Evolutionary conservation across 2,113 vertebrate genomes (phyloP), one percentile per base, ranked within the genome.

Genomic region (Cyrtonyx montezumae): DNA sequence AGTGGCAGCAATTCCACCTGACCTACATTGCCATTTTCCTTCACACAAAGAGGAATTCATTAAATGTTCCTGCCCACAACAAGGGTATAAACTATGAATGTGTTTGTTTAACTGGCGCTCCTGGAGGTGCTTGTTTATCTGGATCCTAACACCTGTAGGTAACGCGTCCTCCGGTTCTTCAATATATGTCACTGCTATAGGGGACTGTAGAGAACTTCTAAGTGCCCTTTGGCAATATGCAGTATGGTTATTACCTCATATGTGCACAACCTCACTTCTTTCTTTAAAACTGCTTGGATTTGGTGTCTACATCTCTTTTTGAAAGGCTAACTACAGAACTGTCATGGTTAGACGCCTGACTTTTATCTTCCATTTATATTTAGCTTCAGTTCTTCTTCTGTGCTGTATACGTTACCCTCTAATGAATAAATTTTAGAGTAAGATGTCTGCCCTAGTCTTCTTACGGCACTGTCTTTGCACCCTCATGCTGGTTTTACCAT

Each of bases 151-250:
- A 5, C 5, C 0, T 42, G 19, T 7, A 45, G 51, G n/a, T 63
- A 25, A 40, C 37, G 8, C 5, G 75, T 43, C 20, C 36, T 46
- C 65, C 59, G 17, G 3, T 94, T 84, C 62, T 84, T 68, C 2
- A 2, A 0, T 1, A 0, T 21, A 3, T 18, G 19, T 37, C 49
- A 65, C 10, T 21, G 14, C 13, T 73, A 40, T 26, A 30, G 13
- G 10, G 34, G 25, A 40, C 34, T 68, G 34, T 30, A n/a, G 26
- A 67, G 43, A 17, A 26, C 5, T 46, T 77, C 26, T 43, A 84
- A 40, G 28, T 79, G 81, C 19, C 21, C 37, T 78, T 34, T 81
- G 11, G 17, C 19, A 8, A 6, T 56, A 8, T 63, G 37, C 42
- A 13, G 9, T 69, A 13, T 8, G 28, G 6, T 51, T 14, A 28